Evolutionary conservation across 2,113 vertebrate genomes (phyloP).

Genomic region (Cheilinus undulatus): DNA sequence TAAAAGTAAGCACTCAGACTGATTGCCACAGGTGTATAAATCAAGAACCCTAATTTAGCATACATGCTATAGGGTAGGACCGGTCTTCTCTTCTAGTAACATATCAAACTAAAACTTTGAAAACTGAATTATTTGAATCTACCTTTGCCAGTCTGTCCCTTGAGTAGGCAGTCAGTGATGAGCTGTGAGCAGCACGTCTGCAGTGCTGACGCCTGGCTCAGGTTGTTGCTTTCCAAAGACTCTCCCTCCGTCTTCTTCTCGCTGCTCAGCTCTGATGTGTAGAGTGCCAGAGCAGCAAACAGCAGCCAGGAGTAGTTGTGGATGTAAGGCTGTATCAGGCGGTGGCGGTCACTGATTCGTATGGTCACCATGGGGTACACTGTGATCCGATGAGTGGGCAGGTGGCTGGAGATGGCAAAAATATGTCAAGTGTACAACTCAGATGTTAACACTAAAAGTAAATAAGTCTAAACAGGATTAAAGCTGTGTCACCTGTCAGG

Average conservation of each 20-base stretch:
- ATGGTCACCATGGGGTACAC: slow-evolving; percentile 96
- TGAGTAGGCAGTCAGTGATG: slow-evolving; percentile 92
- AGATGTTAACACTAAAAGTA: background rate
- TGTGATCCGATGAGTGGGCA: slow-evolving; percentile 94
- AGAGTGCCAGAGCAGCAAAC: slow-evolving; percentile 92
- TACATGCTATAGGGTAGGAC: too few species aligned
- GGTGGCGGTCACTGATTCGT: slow-evolving; percentile 93
- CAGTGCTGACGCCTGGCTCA: slow-evolving; percentile 80
- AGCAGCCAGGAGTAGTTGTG: slow-evolving; percentile 98
- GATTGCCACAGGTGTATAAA: too few species aligned
- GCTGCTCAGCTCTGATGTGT: slow-evolving; percentile 89
- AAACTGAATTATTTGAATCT: background rate
- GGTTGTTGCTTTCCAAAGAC: slow-evolving; percentile 66
- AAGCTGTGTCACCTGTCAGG: slow-evolving; percentile 88
- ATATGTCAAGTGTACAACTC: background rate
- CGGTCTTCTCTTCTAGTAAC: background rate
- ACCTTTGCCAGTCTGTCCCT: slow-evolving; percentile 95
- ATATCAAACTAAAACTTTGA: background rate
- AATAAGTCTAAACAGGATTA: background rate
- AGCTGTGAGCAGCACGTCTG: slow-evolving; percentile 91
- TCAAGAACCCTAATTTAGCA: too few species aligned
- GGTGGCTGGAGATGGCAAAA: slow-evolving; percentile 83
- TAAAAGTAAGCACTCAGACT: too few species aligned
- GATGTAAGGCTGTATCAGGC: slow-evolving; percentile 96
- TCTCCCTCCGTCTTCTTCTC: slow-evolving; percentile 85